phyloP scores from a whole-genome alignment of 30 jellyfish, hydroid and myxozoan genomes.

The Phacellophora camtschatica region DNA sequence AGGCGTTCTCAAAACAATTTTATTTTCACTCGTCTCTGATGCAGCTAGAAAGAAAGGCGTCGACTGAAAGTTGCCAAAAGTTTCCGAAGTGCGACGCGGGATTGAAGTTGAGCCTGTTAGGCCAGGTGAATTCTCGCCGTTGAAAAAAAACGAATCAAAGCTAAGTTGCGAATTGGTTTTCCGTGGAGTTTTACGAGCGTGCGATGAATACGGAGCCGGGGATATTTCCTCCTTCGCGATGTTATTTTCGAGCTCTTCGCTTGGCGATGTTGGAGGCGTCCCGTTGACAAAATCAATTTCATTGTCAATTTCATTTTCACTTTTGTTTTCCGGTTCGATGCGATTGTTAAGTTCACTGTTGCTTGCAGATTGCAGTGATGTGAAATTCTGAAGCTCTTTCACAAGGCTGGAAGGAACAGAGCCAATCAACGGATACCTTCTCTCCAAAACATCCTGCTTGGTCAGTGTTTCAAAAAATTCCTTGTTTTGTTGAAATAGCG shows the following conservation, averaged over 20 bases:
- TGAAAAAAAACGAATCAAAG: constrained; percentile 45
- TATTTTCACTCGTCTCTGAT: background rate
- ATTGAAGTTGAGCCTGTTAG: background rate
- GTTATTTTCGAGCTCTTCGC: background rate
- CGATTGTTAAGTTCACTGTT: background rate
- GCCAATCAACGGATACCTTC: constrained; percentile 66
- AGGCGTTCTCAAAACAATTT: background rate
- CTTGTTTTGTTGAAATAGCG: constrained; percentile 24
- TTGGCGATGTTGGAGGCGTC: constrained; percentile 72
- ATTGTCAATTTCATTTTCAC: background rate
- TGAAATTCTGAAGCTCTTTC: constrained; percentile 24
- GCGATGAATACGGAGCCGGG: constrained; percentile 66
- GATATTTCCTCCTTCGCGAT: constrained; percentile 11
- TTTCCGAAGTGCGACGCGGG: background rate
- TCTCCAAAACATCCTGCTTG: constrained; percentile 1
- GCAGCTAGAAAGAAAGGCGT: background rate
- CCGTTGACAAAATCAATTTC: constrained; percentile 7
- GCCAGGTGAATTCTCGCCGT: background rate
- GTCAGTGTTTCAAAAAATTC: background rate
- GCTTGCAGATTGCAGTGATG: background rate
- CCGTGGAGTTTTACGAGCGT: constrained; percentile 55
- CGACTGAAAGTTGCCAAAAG: constrained; percentile 2
- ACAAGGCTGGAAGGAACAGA: constrained; percentile 61
- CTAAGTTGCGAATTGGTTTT: constrained; percentile 58
- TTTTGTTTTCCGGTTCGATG: background rate